phyloP scores from a whole-genome alignment of 2,797 vertebrate species.

The Tangara arthus region DNA sequence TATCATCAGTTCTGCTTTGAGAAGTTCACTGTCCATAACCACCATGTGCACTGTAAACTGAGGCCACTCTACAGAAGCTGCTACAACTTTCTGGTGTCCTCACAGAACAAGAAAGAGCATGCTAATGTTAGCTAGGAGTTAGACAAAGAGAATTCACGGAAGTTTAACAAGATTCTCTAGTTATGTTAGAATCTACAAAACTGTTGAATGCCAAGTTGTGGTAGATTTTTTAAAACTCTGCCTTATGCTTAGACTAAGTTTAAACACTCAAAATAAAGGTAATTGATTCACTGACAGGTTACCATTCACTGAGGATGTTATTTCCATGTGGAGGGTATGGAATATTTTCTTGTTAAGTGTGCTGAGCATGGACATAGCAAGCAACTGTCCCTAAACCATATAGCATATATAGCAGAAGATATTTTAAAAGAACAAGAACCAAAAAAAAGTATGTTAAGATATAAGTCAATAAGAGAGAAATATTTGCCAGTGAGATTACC shows the following conservation, averaged over 20 bases:
- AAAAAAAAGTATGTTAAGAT: fast-evolving
- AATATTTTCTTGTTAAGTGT: background rate
- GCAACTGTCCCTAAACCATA: background rate
- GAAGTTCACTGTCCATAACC: background rate
- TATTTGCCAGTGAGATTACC: background rate
- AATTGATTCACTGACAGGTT: background rate
- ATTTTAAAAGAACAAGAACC: background rate
- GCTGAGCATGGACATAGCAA: background rate
- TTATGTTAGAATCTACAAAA: background rate
- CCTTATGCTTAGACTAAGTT: background rate
- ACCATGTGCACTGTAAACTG: background rate
- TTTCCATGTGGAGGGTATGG: background rate
- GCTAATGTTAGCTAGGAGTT: background rate
- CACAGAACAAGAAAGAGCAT: fast-evolving
- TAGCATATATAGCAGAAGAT: background rate
- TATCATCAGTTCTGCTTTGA: background rate
- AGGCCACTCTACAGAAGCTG: background rate
- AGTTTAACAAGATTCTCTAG: background rate
- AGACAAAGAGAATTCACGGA: background rate
- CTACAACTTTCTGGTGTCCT: background rate
- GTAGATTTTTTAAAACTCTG: background rate
- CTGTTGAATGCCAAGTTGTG: background rate
- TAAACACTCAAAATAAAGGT: background rate
- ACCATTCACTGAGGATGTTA: background rate
- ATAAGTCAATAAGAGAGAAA: background rate